Conservation (phyloP, 2,888 invertebrate species). For the Andrena hattorfiana region DNA sequence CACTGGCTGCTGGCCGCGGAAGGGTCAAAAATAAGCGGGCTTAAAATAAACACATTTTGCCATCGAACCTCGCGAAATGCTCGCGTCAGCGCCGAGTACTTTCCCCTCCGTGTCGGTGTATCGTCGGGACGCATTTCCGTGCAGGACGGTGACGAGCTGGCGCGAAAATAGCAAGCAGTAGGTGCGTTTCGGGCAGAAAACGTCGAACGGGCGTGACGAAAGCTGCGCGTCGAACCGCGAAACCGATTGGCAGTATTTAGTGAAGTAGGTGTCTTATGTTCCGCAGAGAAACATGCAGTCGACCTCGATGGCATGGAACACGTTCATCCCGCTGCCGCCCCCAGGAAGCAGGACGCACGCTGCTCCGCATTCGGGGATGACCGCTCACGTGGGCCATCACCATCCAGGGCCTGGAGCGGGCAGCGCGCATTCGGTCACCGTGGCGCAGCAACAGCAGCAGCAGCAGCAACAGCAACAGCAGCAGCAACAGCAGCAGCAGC, state of each 20-base stretch:
- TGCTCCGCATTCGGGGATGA: conserved; percentile 76
- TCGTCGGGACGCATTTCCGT: conserved; percentile 25
- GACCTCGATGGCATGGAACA: conserved; percentile 82
- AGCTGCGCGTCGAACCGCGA: conserved; percentile 11
- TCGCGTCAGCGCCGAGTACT: conserved; percentile 22
- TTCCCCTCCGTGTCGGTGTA: conserved; percentile 14
- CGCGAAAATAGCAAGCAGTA: conserved; percentile 18
- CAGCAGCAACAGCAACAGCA: conserved; percentile 55
- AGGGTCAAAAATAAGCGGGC: conserved; percentile 27
- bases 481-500: conserved; percentile 66
- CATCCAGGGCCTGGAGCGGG: conserved; percentile 76
- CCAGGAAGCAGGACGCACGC: conserved; percentile 80
- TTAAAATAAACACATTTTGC: conserved; percentile 41
- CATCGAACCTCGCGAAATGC: conserved; percentile 33
- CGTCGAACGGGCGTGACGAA: conserved; percentile 36
- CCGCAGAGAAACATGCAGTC: conserved; percentile 84
- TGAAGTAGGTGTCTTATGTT: conserved; percentile 83
- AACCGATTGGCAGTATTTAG: conserved; percentile 80
- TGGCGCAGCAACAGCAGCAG: conserved; percentile 78
- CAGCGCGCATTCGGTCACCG: conserved; percentile 76
- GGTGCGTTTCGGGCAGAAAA: conserved; percentile 2
- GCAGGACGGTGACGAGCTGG: not conserved
- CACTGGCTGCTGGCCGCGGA: conserved; percentile 12
- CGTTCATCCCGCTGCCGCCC: conserved; percentile 81
- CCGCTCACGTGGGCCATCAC: conserved; percentile 78